Conservation (phyloP, 2,113 vertebrate species). For the Calyptomena viridis region DNA sequence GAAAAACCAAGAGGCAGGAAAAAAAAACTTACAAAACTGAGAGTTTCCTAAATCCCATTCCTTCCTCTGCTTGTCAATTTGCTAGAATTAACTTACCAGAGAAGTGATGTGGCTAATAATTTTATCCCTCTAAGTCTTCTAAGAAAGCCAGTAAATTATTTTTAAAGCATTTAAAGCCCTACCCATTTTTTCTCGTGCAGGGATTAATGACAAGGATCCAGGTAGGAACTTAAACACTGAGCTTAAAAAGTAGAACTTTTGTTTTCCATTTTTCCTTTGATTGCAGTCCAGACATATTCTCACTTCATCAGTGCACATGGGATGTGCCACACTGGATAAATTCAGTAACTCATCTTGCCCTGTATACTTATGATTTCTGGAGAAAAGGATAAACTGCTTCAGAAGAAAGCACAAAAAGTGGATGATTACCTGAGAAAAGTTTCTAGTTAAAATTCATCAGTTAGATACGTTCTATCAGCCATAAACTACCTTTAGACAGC, state of each 20-base stretch:
- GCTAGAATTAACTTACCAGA: not conserved
- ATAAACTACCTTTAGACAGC: not conserved
- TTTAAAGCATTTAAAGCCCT: not conserved
- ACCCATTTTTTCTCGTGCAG: not conserved
- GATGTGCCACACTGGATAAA: not conserved
- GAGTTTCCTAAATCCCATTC: not conserved
- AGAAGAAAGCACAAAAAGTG: not conserved
- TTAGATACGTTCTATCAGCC: not conserved
- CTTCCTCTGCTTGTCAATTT: not conserved
- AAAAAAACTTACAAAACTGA: not conserved
- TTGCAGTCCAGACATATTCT: not conserved
- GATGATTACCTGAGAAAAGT: not conserved
- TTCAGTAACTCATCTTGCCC: not conserved
- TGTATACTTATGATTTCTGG: not conserved
- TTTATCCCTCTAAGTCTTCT: not conserved
- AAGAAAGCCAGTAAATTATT: not conserved
- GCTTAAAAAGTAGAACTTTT: not conserved
- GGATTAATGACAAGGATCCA: not conserved
- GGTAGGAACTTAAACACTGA: not conserved
- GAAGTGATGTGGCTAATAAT: not conserved
- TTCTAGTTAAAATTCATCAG: not conserved
- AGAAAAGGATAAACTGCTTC: not conserved
- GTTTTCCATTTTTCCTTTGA: not conserved
- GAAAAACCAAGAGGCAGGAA: fast-evolving
- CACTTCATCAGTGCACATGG: not conserved